Base-by-base conservation (phyloP, 2,888 invertebrate species). In the Pterostichus madidus region DNA sequence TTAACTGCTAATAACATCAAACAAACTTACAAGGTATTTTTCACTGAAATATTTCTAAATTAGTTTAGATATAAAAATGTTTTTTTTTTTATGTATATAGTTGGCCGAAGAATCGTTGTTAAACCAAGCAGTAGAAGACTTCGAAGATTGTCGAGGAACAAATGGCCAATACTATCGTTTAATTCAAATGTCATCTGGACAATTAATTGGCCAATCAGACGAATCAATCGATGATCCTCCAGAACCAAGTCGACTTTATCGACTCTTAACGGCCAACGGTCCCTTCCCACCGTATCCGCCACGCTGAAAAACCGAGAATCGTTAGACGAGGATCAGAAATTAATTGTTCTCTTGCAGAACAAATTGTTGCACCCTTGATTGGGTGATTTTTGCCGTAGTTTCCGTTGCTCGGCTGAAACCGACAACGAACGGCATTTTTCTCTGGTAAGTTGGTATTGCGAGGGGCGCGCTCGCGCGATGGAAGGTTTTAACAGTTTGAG, bases 101-200 rank as follows among this genome's bases (percentile, higher is more conserved):
- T 13, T 81, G 44, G 49, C 81, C 0, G 81, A 75, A 17, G 81
- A 81, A 59, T 31, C 81, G 13, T 24, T 81, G 13, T 13, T 79
- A 32, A 64, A 46, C 31, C 79, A 79, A 68, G 49, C 79, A 11
- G 61, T 78, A 10, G 79, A 79, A 32, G 75, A 81, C 11, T 81
- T 81, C 11, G 81, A 81, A 35, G 81, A 81, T 5, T 81, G 81
- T 24, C 81, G 81, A 5, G 39, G 53, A 5, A 10, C 68, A 53
- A 83, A 46, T 39, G 83, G 76, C 8, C 83, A 83, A 68, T 83
- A 83, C 64, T 83, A 83, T 35, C 76, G 83, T n/a, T 35, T 83
- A 35, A 83, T 77, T 11, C 83, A 83, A 77, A 83, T 83, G 83
- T 75, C 83, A 7, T 15, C 61, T 10, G 68, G 68, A 4, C 76